Conservation (phyloP, 2,888 invertebrate species). For the Chironomus riparius region DNA sequence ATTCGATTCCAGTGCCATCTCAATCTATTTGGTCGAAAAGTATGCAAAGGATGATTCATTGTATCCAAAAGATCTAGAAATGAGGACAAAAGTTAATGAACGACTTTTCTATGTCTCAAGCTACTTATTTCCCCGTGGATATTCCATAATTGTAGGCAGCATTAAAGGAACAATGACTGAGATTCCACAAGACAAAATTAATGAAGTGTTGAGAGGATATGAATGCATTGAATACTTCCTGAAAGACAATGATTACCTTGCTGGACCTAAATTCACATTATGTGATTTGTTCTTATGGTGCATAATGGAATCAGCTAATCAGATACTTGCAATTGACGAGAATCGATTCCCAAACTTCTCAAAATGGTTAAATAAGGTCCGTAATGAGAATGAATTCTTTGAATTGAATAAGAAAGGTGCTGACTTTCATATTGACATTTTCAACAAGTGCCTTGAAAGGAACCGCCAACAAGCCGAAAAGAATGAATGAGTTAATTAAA, state of each 20-base stretch:
- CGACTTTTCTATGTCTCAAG: neutral
- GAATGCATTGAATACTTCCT: conserved; percentile 36
- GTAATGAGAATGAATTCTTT: conserved; percentile 36
- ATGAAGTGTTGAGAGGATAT: conserved; percentile 32
- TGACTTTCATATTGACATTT: neutral
- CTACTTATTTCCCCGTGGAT: neutral
- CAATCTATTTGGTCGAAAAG: neutral
- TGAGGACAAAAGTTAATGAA: neutral
- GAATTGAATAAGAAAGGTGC: conserved; percentile 33
- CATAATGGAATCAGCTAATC: conserved; percentile 43
- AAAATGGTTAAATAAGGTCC: conserved; percentile 41
- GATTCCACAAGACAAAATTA: neutral
- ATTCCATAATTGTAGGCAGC: neutral
- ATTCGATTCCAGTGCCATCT: neutral
- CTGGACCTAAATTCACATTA: conserved; percentile 35
- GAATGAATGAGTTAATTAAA: no score
- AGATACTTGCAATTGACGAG: conserved; percentile 40
- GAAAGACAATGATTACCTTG: conserved; percentile 32
- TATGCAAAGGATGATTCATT: conserved; percentile 1
- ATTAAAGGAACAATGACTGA: neutral
- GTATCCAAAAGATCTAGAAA: neutral
- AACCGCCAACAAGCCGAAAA: neutral
- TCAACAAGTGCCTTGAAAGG: neutral
- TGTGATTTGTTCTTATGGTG: conserved; percentile 34
- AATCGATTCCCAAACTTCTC: conserved; percentile 38